Base-by-base conservation (phyloP, 2,888 invertebrate genomes). In the Hololepta plana region DNA sequence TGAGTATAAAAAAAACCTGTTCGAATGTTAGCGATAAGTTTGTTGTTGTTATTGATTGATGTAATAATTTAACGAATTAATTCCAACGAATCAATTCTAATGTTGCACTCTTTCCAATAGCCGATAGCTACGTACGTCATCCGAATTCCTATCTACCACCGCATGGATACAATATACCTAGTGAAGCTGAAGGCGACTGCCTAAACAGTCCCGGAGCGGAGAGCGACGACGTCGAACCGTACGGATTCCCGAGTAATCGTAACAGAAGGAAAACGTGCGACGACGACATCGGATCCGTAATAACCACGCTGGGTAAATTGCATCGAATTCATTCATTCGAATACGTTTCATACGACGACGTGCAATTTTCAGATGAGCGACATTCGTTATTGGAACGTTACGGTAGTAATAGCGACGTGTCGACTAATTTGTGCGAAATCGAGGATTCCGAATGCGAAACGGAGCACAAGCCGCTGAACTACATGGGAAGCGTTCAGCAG, bases 381-480 rank as follows among this genome's bases (percentile, higher is more conserved):
- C 70, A 77, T 55, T 79, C 80, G 23, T 59, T 80, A 41, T 62
- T 77, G 38, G 79, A 72, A 35, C 72, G 68, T 22, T 62, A 60
- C 24, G 64, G 62, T 8, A 85, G 85, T 41, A 73, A 75, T 52
- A 85, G 88, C 56, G 84, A 85, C 57, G 62, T 85, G 40, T 88
- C 88, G 27, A 74, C 80, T 27, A 74, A 76, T 51, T 64, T 90
- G 36, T 90, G 90, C 62, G 90, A 90, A 62, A 85, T 91, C 46
- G 88, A 88, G 56, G 82, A 82, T 55, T 79, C 80, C 23, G 82
- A 82, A 50, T 71, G 67, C 44, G 79, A 80, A 53, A 54, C 55
- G 33, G 49, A 53, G 43, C 47, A 49, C 27, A 46, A 56, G 37
- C 56, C 55, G n/a, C 37, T 56, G 29, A 56, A 56, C 37, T 53